These are phyloP conservation scores for Hypsibius dujardini DNA, from an alignment of 1,140 invertebrate genomes.

Conservation along the genomic window DNA sequence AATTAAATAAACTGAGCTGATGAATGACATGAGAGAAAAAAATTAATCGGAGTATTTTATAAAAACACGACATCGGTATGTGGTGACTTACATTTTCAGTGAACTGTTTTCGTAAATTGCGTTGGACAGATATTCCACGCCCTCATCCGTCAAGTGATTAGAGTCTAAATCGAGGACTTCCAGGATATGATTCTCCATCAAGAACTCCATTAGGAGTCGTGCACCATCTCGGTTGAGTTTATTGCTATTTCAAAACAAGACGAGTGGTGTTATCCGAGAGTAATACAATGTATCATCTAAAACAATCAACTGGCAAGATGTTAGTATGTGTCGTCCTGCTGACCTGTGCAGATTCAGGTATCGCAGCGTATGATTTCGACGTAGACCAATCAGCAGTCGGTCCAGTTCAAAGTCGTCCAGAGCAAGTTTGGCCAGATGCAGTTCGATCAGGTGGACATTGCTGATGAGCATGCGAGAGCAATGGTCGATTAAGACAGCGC, in stretches of 20 bases:
- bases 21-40: neutral
- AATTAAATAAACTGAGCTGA: conserved; percentile 2
- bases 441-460: neutral
- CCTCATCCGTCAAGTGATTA: neutral
- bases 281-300: too few species aligned
- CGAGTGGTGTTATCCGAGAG: too few species aligned
- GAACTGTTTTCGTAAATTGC: neutral
- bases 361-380: neutral
- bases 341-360: neutral
- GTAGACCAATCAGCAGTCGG: neutral
- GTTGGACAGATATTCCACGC: neutral
- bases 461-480: neutral
- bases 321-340: too few species aligned
- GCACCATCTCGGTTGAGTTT: neutral
- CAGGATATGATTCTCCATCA: neutral
- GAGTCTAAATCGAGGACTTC: neutral
- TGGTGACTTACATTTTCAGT: neutral
- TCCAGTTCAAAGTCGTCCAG: neutral
- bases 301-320: too few species aligned
- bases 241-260: neutral
- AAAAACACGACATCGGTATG: too few species aligned
- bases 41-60: too few species aligned
- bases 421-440: neutral
- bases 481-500: neutral
- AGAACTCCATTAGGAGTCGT: neutral